phyloP scores from a whole-genome alignment of 1,140 invertebrate species.

The Lepeophtheirus salmonis region DNA sequence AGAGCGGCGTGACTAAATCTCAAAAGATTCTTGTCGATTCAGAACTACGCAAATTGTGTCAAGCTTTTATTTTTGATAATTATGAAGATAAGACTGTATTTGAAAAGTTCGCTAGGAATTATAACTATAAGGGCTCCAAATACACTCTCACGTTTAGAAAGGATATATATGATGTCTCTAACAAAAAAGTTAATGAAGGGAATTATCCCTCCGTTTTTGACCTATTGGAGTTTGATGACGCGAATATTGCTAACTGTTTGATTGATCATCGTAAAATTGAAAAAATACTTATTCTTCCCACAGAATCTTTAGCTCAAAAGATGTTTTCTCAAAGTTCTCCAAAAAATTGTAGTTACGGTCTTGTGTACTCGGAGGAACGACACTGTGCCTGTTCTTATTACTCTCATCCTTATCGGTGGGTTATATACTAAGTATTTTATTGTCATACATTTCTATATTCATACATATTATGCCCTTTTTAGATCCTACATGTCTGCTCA shows the following conservation, averaged over 20 bases:
- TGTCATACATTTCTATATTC: not conserved
- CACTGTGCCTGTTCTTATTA: not conserved
- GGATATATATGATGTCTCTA: constrained; percentile 42
- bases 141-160: not conserved
- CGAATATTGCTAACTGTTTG: constrained; percentile 57
- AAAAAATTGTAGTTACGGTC: not conserved
- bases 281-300: constrained; percentile 44
- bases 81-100: constrained; percentile 20
- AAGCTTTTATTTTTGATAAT: constrained; percentile 20
- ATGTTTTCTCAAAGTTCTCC: constrained; percentile 34
- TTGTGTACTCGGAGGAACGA: not conserved
- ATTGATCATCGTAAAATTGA: constrained; percentile 58
- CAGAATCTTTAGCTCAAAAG: constrained; percentile 37
- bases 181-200: constrained; percentile 30
- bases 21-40: constrained; percentile 18
- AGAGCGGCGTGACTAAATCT: not conserved
- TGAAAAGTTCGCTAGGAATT: not conserved
- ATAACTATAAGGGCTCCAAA: not conserved
- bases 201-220: constrained; percentile 41
- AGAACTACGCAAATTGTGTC: constrained; percentile 17
- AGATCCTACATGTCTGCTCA: not conserved
- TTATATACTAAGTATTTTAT: not conserved
- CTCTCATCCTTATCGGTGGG: not conserved
- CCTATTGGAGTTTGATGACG: constrained; percentile 46
- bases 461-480: not conserved